Evolutionary conservation across 2,888 invertebrate genomes (phyloP).

Genomic region (Zhengitettix transpicula): DNA sequence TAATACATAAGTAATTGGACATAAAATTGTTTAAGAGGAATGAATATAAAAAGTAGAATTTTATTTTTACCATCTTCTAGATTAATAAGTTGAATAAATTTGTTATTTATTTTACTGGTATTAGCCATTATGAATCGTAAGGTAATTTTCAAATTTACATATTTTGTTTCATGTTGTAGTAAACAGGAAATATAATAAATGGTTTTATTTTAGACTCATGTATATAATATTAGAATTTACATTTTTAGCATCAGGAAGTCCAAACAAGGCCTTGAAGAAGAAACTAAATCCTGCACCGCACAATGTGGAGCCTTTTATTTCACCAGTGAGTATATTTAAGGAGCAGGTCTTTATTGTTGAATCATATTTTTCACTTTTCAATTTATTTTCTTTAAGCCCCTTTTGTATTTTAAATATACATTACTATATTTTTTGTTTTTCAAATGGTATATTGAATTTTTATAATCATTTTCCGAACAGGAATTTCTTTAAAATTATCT

Average conservation of each 20-base stretch:
- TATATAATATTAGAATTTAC: conserved; percentile 1
- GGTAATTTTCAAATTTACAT: too few species aligned
- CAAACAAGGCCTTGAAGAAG: conserved; percentile 23
- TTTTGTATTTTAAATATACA: too few species aligned
- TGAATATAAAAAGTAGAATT: background rate
- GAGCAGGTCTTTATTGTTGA: background rate
- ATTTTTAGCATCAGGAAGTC: conserved; percentile 22
- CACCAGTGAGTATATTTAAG: conserved; percentile 7
- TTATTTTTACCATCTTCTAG: background rate
- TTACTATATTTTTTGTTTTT: too few species aligned
- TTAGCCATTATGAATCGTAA: background rate
- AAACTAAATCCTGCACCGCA: conserved; percentile 10
- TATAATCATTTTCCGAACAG: too few species aligned
- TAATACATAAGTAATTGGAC: too few species aligned
- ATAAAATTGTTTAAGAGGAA: too few species aligned
- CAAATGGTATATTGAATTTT: too few species aligned
- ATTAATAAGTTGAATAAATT: background rate
- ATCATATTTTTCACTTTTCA: background rate
- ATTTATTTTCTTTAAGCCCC: too few species aligned
- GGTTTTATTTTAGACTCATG: background rate
- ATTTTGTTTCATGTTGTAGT: too few species aligned
- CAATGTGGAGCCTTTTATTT: conserved; percentile 2
- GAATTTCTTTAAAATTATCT: too few species aligned
- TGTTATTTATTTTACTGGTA: background rate
- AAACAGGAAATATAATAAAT: too few species aligned